A percentile compares a stretch with the other conserved stretches of the same genome.
These are phyloP conservation scores for Sebastes flavidus DNA, from an alignment of 2,797 vertebrate species.

Conservation along the genomic window DNA sequence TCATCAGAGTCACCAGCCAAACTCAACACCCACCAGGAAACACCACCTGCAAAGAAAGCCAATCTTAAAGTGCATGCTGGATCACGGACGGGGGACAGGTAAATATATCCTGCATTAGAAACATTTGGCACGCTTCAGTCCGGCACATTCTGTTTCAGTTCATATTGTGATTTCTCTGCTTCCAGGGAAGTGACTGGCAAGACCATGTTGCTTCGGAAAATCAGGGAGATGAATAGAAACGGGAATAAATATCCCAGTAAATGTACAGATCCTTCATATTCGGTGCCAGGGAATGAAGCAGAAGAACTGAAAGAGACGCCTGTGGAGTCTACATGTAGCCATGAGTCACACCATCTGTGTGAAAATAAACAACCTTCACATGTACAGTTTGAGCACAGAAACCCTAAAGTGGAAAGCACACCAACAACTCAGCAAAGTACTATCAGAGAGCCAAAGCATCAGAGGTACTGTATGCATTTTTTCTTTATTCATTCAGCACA, in stretches of 20 bases:
- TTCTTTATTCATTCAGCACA: not conserved
- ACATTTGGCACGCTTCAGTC: slow-evolving; percentile 1
- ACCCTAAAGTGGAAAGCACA: slow-evolving; percentile 6
- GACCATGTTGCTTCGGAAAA: slow-evolving; percentile 51
- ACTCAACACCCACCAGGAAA: slow-evolving; percentile 14
- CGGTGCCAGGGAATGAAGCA: not conserved
- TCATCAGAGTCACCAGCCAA: slow-evolving; percentile 11
- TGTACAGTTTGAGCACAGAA: not conserved
- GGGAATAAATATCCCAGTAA: not conserved
- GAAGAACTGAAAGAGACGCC: not conserved
- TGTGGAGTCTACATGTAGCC: not conserved
- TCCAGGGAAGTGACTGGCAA: slow-evolving; percentile 59
- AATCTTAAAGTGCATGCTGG: not conserved
- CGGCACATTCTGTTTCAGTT: not conserved
- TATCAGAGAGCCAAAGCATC: slow-evolving; percentile 28
- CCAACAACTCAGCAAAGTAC: not conserved
- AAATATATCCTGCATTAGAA: slow-evolving; percentile 10
- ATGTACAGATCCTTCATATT: not conserved
- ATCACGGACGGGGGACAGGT: slow-evolving; percentile 27
- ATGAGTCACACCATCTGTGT: not conserved
- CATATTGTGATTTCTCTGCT: slow-evolving; percentile 8
- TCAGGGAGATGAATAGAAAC: slow-evolving; percentile 37
- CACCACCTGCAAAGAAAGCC: slow-evolving; percentile 16
- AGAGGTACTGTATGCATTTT: slow-evolving; percentile 19
- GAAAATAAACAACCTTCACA: not conserved